Conservation (phyloP, 2,797 vertebrate species). For the Tachyglossus aculeatus region DNA sequence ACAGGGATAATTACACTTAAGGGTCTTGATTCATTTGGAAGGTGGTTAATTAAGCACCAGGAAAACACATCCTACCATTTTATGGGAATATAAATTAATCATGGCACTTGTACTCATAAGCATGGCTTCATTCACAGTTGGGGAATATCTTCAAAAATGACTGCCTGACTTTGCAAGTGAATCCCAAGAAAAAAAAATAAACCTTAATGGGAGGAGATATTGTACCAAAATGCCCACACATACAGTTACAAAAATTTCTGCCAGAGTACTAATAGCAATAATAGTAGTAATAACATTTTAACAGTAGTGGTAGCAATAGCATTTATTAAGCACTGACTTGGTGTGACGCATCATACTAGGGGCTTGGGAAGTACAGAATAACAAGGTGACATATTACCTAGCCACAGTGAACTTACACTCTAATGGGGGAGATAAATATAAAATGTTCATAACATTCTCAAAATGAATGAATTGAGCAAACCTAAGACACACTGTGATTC, state of each 20-base stretch:
- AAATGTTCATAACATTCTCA: too few relatives aligned
- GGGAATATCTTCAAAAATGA: neutral
- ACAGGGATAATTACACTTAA: neutral
- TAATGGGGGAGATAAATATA: too few relatives aligned
- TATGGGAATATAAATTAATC: neutral
- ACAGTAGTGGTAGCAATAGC: too few relatives aligned
- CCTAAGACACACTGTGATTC: too few relatives aligned
- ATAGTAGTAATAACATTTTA: too few relatives aligned
- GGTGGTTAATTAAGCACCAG: slow-evolving; percentile 11
- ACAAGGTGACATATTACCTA: too few relatives aligned
- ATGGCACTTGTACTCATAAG: neutral
- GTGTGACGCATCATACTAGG: too few relatives aligned
- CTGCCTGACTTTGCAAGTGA: neutral
- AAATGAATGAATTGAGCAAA: too few relatives aligned
- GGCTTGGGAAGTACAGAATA: too few relatives aligned
- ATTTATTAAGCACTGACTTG: too few relatives aligned
- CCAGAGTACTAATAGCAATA: too few relatives aligned
- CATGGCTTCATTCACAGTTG: neutral
- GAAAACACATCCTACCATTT: neutral
- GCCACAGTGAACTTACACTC: too few relatives aligned
- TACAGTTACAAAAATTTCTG: neutral
- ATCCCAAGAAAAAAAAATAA: neutral
- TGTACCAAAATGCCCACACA: neutral
- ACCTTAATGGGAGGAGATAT: neutral
- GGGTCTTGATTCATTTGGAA: neutral